Conservation (phyloP, 2,797 vertebrate genomes). For the Sylvia borin region DNA sequence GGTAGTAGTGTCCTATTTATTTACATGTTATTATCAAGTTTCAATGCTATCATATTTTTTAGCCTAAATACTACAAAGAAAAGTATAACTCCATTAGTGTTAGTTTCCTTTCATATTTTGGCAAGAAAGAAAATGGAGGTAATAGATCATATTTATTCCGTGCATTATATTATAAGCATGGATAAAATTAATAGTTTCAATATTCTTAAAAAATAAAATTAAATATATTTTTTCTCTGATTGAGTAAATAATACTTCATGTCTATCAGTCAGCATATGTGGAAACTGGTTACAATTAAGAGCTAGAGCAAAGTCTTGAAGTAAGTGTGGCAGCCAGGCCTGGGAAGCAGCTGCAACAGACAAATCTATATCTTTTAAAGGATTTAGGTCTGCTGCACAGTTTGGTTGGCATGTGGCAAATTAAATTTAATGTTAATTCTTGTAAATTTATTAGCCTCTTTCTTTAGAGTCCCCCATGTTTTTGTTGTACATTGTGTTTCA, state of each 20-base stretch:
- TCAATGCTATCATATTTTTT: not conserved
- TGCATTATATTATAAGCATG: not conserved
- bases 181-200: not conserved
- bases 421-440: slow-evolving; percentile 61
- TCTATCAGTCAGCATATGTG: not conserved
- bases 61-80: not conserved
- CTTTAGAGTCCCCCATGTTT: slow-evolving; percentile 6
- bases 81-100: not conserved
- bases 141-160: not conserved
- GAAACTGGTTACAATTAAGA: not conserved
- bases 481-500: slow-evolving; percentile 34
- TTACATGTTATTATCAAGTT: not conserved
- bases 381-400: slow-evolving; percentile 33
- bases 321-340: not conserved
- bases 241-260: not conserved
- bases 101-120: not conserved
- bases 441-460: slow-evolving; percentile 54
- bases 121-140: not conserved
- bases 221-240: not conserved
- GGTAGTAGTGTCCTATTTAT: not conserved
- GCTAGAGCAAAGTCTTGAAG: not conserved
- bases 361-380: slow-evolving; percentile 19
- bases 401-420: slow-evolving; percentile 64
- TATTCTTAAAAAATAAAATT: not conserved
- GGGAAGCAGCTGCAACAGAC: not conserved